Conservation (phyloP, 2,113 vertebrate species). For the Ciconia boyciana region DNA sequence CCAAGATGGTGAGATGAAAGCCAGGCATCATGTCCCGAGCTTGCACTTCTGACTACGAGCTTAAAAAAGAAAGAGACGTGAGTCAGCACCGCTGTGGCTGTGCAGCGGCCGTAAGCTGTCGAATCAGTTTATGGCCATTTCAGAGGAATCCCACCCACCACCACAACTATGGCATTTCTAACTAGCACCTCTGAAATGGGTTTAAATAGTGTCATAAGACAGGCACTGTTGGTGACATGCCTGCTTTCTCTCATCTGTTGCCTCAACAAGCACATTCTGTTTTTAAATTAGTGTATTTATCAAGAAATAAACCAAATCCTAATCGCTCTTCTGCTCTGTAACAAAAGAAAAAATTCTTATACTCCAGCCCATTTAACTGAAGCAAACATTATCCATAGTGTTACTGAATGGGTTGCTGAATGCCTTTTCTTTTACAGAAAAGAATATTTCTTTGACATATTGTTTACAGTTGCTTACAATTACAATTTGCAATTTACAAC, state of each 20-base stretch:
- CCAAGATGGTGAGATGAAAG: neutral
- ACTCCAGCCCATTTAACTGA: neutral
- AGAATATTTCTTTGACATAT: neutral
- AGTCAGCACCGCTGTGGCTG: neutral
- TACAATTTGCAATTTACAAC: neutral
- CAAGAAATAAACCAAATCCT: neutral
- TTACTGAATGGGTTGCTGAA: neutral
- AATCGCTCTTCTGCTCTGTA: neutral
- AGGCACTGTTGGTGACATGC: neutral
- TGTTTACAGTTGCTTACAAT: neutral
- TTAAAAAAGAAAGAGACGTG: neutral
- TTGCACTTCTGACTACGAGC: neutral
- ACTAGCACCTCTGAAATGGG: neutral
- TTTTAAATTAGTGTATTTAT: neutral
- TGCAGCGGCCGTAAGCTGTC: neutral
- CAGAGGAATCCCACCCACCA: neutral
- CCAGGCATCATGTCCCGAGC: neutral
- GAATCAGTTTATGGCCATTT: neutral
- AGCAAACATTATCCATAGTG: neutral
- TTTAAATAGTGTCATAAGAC: neutral
- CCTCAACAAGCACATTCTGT: neutral
- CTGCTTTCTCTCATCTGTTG: neutral
- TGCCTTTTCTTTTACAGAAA: neutral
- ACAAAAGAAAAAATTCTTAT: neutral
- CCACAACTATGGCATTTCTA: neutral